phyloP scores from a whole-genome alignment of 2,113 vertebrate species.

The Hyperoodon ampullatus region DNA sequence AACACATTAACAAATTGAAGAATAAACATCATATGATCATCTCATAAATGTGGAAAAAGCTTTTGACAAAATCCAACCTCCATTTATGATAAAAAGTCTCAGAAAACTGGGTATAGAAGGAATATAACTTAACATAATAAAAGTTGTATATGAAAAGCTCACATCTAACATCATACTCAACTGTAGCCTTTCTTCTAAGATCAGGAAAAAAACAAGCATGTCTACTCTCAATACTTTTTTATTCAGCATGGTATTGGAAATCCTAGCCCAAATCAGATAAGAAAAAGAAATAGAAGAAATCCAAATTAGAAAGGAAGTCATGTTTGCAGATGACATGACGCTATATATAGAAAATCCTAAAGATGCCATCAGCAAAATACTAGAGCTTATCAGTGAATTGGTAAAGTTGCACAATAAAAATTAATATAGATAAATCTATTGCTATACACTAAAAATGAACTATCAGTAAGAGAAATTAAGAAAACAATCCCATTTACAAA shows the following conservation, averaged over 20 bases:
- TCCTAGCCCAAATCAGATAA: not conserved
- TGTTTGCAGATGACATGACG: not conserved
- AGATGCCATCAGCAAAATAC: not conserved
- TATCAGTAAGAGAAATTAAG: not conserved
- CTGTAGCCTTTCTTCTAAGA: not conserved
- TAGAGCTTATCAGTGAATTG: not conserved
- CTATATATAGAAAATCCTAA: not conserved
- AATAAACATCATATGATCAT: not conserved
- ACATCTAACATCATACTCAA: not conserved
- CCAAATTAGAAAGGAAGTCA: not conserved
- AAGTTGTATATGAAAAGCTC: not conserved
- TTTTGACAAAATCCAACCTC: not conserved
- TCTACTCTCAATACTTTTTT: not conserved
- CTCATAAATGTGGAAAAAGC: not conserved
- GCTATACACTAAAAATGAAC: not conserved
- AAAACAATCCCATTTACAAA: not conserved
- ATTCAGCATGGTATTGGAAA: not conserved
- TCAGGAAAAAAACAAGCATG: not conserved
- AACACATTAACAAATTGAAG: not conserved
- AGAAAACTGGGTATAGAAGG: not conserved
- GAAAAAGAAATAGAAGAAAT: not conserved
- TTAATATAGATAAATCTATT: not conserved
- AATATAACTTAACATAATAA: not conserved
- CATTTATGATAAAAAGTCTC: not conserved
- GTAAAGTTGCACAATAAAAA: not conserved